Conservation (phyloP, 1,140 invertebrate species). For the Penaeus japonicus region DNA sequence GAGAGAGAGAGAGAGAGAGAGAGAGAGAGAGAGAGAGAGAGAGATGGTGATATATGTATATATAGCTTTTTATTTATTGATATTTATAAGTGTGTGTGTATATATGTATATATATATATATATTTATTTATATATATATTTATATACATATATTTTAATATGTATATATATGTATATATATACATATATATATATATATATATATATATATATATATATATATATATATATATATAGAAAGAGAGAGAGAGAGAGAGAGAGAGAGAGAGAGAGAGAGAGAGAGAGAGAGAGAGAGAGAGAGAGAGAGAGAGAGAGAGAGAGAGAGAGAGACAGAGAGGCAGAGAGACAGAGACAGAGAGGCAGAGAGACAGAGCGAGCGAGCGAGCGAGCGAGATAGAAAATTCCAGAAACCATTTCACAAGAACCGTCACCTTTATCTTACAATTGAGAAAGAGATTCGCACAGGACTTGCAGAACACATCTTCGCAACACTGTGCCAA, state of each 20-base stretch:
- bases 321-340: background rate
- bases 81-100: too few species aligned
- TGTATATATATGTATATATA: background rate
- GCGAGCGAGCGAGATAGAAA: background rate
- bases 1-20: background rate
- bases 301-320: slow-evolving; percentile 13
- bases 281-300: slow-evolving; percentile 9
- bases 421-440: too few species aligned
- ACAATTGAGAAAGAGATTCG: background rate
- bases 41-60: background rate
- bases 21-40: background rate
- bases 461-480: too few species aligned
- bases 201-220: background rate
- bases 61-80: too few species aligned
- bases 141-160: too few species aligned
- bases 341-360: background rate
- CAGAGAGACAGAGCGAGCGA: background rate
- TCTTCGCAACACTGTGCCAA: too few species aligned
- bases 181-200: background rate
- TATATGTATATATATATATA: background rate
- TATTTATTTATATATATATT: background rate
- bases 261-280: slow-evolving; percentile 9
- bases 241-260: slow-evolving; percentile 9
- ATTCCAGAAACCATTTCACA: too few species aligned
- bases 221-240: background rate